Evolutionary conservation across 2,797 vertebrate genomes (phyloP).

Genomic region (Amphiprion clarkii): DNA sequence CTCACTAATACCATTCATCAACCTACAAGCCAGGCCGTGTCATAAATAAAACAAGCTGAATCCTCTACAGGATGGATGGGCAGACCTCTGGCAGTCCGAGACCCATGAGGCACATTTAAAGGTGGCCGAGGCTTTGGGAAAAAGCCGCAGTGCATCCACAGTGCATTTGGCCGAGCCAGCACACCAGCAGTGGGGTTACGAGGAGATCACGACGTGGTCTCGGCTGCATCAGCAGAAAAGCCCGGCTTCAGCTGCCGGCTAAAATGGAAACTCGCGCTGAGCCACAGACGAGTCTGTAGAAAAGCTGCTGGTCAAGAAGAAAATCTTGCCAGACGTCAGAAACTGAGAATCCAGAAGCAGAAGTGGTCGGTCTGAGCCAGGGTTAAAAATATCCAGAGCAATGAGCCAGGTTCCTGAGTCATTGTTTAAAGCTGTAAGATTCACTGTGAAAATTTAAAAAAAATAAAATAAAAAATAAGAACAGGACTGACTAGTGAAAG

Average conservation of each 20-base stretch:
- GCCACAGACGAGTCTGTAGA: slow-evolving; percentile 30
- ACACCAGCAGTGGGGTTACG: slow-evolving; percentile 28
- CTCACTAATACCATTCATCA: background rate
- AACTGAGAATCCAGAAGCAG: slow-evolving; percentile 62
- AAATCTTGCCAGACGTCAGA: slow-evolving; percentile 42
- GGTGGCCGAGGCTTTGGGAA: slow-evolving; percentile 3
- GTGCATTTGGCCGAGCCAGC: slow-evolving; percentile 15
- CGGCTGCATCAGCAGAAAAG: slow-evolving; percentile 60
- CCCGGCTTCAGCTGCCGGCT: slow-evolving; percentile 40
- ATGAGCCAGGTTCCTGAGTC: slow-evolving; percentile 28
- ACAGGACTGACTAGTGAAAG: background rate
- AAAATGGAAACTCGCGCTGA: slow-evolving; percentile 38
- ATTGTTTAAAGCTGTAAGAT: slow-evolving; percentile 21
- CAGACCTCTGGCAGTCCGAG: background rate
- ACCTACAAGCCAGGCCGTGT: background rate
- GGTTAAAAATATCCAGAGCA: slow-evolving; percentile 45
- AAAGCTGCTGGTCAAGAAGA: slow-evolving; percentile 47
- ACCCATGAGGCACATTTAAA: background rate
- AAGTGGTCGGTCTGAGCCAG: slow-evolving; percentile 28
- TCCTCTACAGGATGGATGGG: background rate
- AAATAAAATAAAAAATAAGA: background rate
- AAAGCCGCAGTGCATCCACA: slow-evolving; percentile 31
- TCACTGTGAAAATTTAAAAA: background rate
- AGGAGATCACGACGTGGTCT: slow-evolving; percentile 42
- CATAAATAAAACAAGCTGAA: no score